phyloP scores from a whole-genome alignment of 2,113 vertebrate genomes.

The Amphiprion percula region DNA sequence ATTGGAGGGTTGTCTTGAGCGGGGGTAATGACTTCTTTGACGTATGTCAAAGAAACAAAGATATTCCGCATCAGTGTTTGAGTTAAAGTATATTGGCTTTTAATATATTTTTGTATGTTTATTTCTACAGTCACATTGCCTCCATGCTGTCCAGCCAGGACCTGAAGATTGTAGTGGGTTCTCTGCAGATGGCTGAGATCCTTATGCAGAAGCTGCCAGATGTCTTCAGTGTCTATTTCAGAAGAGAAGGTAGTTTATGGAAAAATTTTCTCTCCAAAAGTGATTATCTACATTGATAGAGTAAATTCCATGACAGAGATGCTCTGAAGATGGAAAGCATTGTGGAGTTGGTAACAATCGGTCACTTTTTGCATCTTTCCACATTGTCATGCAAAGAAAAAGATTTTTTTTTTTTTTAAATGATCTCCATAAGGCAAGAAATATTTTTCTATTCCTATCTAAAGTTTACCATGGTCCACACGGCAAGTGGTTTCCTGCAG shows the following conservation, averaged over 20 bases:
- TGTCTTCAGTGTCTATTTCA: slow-evolving; percentile 99
- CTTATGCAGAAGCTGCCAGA: slow-evolving; percentile 99
- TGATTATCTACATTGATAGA: background rate
- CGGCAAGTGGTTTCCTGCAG: background rate
- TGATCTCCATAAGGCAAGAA: too few relatives aligned
- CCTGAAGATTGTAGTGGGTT: slow-evolving; percentile 99
- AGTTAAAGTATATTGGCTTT: background rate
- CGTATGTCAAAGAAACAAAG: background rate
- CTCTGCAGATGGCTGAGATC: slow-evolving; percentile 99
- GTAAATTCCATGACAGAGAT: background rate
- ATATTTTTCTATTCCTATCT: too few relatives aligned
- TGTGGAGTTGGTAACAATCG: too few relatives aligned
- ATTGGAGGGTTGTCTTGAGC: background rate
- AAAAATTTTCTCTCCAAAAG: background rate
- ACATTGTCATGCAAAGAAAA: too few relatives aligned
- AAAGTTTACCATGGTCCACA: background rate
- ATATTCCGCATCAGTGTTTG: background rate
- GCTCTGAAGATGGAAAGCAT: background rate
- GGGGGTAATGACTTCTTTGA: background rate
- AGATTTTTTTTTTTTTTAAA: too few relatives aligned
- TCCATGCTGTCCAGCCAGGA: slow-evolving; percentile 99
- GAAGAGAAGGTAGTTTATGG: slow-evolving; percentile 93
- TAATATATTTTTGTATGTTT: slow-evolving; percentile 38
- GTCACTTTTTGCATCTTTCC: too few relatives aligned
- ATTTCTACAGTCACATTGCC: slow-evolving; percentile 94